A percentile compares a stretch with the other conserved stretches of the same genome.
phyloP scores from a whole-genome alignment of 2,888 invertebrate species.

The Epinotia bilunana region DNA sequence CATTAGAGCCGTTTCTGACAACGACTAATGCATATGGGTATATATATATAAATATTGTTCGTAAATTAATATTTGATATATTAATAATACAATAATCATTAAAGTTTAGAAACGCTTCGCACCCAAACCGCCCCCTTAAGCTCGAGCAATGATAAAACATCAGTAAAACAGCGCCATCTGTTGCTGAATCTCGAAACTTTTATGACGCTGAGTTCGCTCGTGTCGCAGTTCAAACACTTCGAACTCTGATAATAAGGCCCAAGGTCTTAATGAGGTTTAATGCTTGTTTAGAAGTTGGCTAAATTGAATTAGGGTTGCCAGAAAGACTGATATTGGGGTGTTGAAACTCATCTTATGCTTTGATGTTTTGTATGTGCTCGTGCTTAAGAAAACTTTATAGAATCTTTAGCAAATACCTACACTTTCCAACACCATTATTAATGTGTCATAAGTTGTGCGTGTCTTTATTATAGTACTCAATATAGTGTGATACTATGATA shows the following conservation, averaged over 20 bases:
- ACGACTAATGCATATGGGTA: too few relatives aligned
- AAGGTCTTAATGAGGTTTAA: conserved; percentile 30
- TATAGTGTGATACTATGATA: too few relatives aligned
- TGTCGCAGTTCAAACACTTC: conserved; percentile 26
- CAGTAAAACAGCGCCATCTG: conserved; percentile 41
- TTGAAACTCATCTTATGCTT: background rate
- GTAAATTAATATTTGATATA: too few relatives aligned
- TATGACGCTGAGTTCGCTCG: conserved; percentile 11
- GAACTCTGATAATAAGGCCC: conserved; percentile 23
- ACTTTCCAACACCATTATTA: background rate
- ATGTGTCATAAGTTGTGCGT: too few relatives aligned
- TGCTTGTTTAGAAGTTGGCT: conserved; percentile 31
- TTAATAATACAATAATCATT: too few relatives aligned
- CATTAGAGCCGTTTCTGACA: too few relatives aligned
- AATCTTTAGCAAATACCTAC: too few relatives aligned
- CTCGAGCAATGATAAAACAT: conserved; percentile 35
- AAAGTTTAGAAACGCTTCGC: too few relatives aligned
- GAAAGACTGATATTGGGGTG: background rate
- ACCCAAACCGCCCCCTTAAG: conserved; percentile 15
- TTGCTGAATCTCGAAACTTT: conserved; percentile 36
- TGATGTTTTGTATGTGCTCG: background rate
- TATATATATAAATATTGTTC: too few relatives aligned
- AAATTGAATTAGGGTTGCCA: conserved; percentile 24
- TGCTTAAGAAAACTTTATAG: too few relatives aligned
- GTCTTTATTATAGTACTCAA: too few relatives aligned